A percentile compares a stretch with the other conserved stretches of the same genome.
phyloP scores from a whole-genome alignment of 2,797 vertebrate species.

The Basileuterus tristriatus region DNA sequence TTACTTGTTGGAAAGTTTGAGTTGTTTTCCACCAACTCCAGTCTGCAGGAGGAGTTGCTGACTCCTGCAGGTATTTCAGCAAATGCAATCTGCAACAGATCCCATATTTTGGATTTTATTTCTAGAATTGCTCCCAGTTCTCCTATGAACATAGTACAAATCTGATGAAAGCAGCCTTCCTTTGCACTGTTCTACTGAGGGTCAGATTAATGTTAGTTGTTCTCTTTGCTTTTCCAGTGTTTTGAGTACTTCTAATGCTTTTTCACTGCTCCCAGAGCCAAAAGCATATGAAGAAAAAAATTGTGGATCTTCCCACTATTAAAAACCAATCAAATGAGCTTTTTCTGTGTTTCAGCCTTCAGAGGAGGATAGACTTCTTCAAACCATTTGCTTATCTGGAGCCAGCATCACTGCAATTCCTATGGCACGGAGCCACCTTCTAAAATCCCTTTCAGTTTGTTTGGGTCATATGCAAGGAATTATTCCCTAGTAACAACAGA shows the following conservation, averaged over 20 bases:
- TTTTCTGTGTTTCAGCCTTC: not conserved
- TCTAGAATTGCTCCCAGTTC: slow-evolving; percentile 46
- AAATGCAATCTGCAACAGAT: slow-evolving; percentile 3
- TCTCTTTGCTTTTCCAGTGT: not conserved
- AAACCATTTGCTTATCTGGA: not conserved
- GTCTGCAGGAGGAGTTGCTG: not conserved
- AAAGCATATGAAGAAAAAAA: not conserved
- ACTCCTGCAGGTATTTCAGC: slow-evolving; percentile 40
- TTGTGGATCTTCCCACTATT: not conserved
- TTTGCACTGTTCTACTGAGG: not conserved
- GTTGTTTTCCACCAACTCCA: not conserved
- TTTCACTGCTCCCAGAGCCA: slow-evolving; percentile 27
- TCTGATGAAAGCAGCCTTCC: slow-evolving; percentile 12
- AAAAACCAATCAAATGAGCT: not conserved
- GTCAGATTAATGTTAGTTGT: slow-evolving; percentile 18
- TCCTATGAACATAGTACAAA: slow-evolving; percentile 31
- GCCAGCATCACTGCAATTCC: not conserved
- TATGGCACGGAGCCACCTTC: not conserved
- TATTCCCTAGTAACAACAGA: not conserved
- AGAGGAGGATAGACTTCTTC: not conserved
- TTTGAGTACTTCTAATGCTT: not conserved
- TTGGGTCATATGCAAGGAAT: slow-evolving; percentile 13
- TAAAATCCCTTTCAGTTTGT: not conserved
- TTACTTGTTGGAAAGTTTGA: slow-evolving; percentile 33
- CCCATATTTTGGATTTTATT: slow-evolving; percentile 35